Evolutionary conservation across 2,797 vertebrate genomes (phyloP).

Genomic region (Acridotheres tristis): DNA sequence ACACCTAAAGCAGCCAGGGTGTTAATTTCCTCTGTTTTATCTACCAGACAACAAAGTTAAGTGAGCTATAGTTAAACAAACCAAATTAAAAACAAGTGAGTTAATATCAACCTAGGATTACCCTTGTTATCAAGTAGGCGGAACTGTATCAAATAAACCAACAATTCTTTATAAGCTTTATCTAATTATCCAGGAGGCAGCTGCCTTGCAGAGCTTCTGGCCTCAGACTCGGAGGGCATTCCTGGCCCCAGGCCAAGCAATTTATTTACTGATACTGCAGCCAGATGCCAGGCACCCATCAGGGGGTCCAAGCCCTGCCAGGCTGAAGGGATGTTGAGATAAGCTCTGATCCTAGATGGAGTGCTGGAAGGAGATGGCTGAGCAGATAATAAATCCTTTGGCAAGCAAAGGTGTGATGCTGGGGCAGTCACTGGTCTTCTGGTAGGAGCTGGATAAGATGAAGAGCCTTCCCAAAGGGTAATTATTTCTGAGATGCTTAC

Average conservation of each 20-base stretch:
- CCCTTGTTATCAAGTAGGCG: slow-evolving; percentile 24
- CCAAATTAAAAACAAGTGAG: slow-evolving; percentile 54
- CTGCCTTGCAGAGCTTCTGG: slow-evolving; percentile 10
- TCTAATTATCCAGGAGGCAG: slow-evolving; percentile 57
- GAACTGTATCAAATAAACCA: slow-evolving; percentile 56
- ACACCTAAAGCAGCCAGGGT: not conserved
- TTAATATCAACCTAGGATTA: slow-evolving; percentile 60
- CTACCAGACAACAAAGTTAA: slow-evolving; percentile 27
- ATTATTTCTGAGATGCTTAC: not conserved
- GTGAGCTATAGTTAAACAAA: slow-evolving; percentile 64
- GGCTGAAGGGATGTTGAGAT: not conserved
- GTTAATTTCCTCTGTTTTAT: slow-evolving; percentile 69
- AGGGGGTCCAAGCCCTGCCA: not conserved
- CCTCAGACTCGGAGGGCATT: not conserved
- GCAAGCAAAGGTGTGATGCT: not conserved
- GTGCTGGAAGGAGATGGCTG: not conserved
- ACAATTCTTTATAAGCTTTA: slow-evolving; percentile 65
- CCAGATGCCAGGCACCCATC: not conserved
- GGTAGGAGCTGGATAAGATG: not conserved
- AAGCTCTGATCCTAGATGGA: not conserved
- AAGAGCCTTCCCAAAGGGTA: not conserved
- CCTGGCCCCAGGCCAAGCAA: not conserved
- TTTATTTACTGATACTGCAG: not conserved
- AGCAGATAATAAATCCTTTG: not conserved
- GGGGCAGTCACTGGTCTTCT: not conserved